Conservation (phyloP, 1,140 invertebrate genomes). For the Anagrus nilaparvatae region DNA sequence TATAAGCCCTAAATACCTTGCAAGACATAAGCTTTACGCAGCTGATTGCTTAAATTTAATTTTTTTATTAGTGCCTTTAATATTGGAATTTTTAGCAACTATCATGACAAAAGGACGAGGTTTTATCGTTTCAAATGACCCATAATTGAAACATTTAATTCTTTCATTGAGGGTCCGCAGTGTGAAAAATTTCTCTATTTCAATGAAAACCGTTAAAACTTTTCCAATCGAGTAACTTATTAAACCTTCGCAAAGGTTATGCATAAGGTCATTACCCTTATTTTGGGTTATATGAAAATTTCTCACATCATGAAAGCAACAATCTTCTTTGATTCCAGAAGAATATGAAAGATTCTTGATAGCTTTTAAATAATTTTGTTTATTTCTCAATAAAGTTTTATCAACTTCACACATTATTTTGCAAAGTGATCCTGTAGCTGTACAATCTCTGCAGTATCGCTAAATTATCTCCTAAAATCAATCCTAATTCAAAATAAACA, state of each 20-base stretch:
- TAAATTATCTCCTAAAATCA: conserved; percentile 19
- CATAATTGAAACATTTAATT: too few relatives aligned
- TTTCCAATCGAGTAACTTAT: too few relatives aligned
- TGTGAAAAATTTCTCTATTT: too few relatives aligned
- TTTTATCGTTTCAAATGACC: too few relatives aligned
- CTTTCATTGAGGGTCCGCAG: too few relatives aligned
- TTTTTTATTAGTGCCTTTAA: conserved; percentile 5
- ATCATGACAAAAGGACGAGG: too few relatives aligned
- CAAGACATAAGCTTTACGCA: conserved; percentile 1
- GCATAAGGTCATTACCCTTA: conserved; percentile 20
- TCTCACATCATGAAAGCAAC: conserved; percentile 26
- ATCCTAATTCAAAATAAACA: conserved; percentile 18
- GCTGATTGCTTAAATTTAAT: conserved; percentile 3
- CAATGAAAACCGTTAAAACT: too few relatives aligned
- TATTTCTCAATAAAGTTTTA: conserved; percentile 13
- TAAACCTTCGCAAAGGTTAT: too few relatives aligned
- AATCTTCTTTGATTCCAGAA: conserved; percentile 29
- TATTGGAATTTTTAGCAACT: conserved; percentile 10
- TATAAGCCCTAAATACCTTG: conserved; percentile 3
- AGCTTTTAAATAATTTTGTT: conserved; percentile 14
- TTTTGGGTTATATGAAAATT: conserved; percentile 35
- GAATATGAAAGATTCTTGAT: conserved; percentile 4
- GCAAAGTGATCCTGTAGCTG: conserved; percentile 9
- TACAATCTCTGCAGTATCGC: conserved; percentile 17
- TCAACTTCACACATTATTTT: conserved; percentile 7